Percentiles rank a stretch among this genome's conserved stretches.
These are phyloP conservation scores for Mixornis gularis DNA, from an alignment of 2,113 vertebrate genomes.

Conservation along the genomic window DNA sequence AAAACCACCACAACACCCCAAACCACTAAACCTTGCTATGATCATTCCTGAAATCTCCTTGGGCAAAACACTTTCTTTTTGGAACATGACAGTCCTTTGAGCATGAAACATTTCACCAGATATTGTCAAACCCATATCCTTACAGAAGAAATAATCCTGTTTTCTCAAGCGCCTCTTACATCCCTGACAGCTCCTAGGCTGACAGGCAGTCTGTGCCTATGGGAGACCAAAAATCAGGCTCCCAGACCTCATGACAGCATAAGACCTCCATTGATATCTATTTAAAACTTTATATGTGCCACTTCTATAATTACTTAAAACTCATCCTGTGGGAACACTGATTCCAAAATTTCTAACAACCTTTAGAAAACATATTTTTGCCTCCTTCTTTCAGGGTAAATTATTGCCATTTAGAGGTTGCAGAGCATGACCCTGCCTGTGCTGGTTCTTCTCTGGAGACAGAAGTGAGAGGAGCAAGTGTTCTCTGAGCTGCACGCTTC, in stretches of 20 bases:
- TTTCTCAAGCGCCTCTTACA: not conserved
- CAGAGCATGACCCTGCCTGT: not conserved
- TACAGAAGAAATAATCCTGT: not conserved
- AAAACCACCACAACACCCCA: too few species aligned
- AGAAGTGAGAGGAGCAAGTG: not conserved
- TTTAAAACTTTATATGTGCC: not conserved
- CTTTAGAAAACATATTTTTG: not conserved
- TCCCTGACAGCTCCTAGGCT: not conserved
- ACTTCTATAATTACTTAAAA: not conserved
- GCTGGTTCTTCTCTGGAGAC: not conserved
- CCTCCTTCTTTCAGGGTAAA: not conserved
- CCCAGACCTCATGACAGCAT: not conserved
- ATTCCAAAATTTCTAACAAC: not conserved
- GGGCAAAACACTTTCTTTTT: not conserved
- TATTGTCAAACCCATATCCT: not conserved
- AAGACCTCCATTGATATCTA: not conserved
- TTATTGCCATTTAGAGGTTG: not conserved
- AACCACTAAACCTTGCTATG: rapidly evolving
- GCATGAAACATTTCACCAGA: not conserved
- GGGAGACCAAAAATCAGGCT: not conserved
- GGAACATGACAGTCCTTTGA: not conserved
- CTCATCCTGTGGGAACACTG: not conserved
- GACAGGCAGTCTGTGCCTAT: not conserved
- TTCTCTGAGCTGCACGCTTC: not conserved
- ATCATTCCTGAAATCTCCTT: not conserved